Percentiles rank a stretch among this genome's conserved stretches.
Evolutionary conservation across 2,797 vertebrate species (phyloP).

Genomic region (Podarcis siculus): DNA sequence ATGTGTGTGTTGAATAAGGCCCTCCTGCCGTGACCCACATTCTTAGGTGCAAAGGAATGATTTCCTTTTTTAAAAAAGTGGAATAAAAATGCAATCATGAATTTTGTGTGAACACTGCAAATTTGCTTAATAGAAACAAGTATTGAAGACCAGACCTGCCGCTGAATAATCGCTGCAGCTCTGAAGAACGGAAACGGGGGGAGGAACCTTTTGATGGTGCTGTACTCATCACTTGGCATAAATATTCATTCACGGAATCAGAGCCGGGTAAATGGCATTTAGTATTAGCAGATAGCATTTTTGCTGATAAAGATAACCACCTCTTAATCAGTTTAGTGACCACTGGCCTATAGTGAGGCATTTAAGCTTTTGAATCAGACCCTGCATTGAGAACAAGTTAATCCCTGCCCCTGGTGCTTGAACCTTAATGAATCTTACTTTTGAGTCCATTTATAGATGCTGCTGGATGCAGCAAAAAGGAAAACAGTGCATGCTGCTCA

Average conservation of each 20-base stretch:
- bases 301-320: slow-evolving; percentile 71
- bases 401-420: slow-evolving; percentile 13
- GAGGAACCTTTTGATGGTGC: slow-evolving; percentile 69
- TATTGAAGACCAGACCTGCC: slow-evolving; percentile 60
- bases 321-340: slow-evolving; percentile 73
- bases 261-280: slow-evolving; percentile 75
- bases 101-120: slow-evolving; percentile 62
- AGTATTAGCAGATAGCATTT: slow-evolving; percentile 72
- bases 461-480: not conserved
- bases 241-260: slow-evolving; percentile 76
- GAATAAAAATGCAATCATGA: slow-evolving; percentile 49
- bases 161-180: slow-evolving; percentile 67
- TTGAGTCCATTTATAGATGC: slow-evolving; percentile 15
- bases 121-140: slow-evolving; percentile 74
- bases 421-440: not conserved
- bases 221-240: slow-evolving; percentile 72
- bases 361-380: slow-evolving; percentile 58
- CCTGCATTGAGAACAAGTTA: not conserved
- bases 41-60: accelerated
- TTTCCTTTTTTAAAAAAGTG: slow-evolving; percentile 31
- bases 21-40: not conserved
- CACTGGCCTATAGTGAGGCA: slow-evolving; percentile 63
- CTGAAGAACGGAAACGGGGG: slow-evolving; percentile 51
- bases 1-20: not conserved
- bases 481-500: not conserved